Evolutionary conservation across 1,140 invertebrate species (phyloP), one percentile per base, ranked within the genome.

Genomic region (Tetramorium simillimum): DNA sequence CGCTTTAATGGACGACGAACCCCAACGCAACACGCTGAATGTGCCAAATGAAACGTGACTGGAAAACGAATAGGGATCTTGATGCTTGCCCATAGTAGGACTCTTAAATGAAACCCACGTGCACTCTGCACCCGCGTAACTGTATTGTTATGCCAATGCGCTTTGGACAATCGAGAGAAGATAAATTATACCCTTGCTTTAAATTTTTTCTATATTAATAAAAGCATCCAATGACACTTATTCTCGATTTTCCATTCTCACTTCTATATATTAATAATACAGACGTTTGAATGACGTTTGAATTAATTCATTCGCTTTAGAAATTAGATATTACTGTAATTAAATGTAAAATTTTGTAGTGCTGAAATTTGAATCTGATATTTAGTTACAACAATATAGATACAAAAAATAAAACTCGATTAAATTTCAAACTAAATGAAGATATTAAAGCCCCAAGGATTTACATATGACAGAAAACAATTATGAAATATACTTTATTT

Each of bases 11-110:
- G 18, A 69, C 18, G 67, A 43, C 40, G 43, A 24, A 76, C 70
- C 81, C 53, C 28, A 85, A 65, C 46, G 65, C 21, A 33, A 85
- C 12, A 85, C 73, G 60, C n/a, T 65, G 82, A 63, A 85, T 78
- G 58, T 49, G 72, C 28, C n/a, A 85, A 85, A 85, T 85, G 82
- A 84, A 40, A 84, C 73, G 82, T 85, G 58, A 85, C 82, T 9
- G 70, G 81, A 85, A 77, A 76, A 63, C 58, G 72, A 85, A 21
- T 51, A 40, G 82, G 82, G 72, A 46, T 62, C 49, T n/a, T 24
- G 43, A 0, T 16, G 33, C 24, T 37, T 51, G 70, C 12, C 21
- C 24, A 53, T 49, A 58, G 69, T 84, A 43, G 69, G 18, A 46
- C 53, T 46, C 40, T 82, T 28, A 51, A 60, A 58, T 28, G 58